A percentile compares a stretch with the other conserved stretches of the same genome.
Conservation (phyloP, 2,113 vertebrate genomes). For the Equus quagga region DNA sequence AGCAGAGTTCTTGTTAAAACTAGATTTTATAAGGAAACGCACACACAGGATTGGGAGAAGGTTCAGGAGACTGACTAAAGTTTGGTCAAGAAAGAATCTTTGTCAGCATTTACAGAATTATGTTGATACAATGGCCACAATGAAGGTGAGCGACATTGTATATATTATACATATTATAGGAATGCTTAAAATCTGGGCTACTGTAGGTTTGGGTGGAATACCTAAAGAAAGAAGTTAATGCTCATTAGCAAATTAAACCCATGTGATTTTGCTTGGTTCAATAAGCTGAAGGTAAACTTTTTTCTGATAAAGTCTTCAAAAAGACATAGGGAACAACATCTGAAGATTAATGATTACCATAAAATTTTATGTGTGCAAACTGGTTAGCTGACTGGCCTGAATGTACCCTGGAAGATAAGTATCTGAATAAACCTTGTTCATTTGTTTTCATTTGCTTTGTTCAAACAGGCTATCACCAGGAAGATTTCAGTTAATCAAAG, state of each 20-base stretch:
- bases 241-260: conserved; percentile 32
- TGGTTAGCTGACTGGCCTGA: not conserved
- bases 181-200: conserved; percentile 25
- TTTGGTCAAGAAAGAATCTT: conserved; percentile 34
- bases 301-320: not conserved
- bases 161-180: not conserved
- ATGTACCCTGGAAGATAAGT: not conserved
- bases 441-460: conserved; percentile 30
- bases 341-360: not conserved
- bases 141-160: not conserved
- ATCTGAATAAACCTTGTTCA: conserved; percentile 3
- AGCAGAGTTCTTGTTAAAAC: not conserved
- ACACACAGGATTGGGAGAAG: not conserved
- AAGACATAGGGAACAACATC: not conserved
- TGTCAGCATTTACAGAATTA: conserved; percentile 28
- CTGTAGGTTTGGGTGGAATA: not conserved
- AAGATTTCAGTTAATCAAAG: conserved; percentile 42
- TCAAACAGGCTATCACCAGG: conserved; percentile 34
- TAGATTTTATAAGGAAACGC: not conserved
- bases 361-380: conserved; percentile 12
- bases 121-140: not conserved
- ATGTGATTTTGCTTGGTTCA: conserved; percentile 35
- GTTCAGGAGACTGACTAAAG: not conserved
- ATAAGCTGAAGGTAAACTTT: conserved; percentile 14
- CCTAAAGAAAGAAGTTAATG: conserved; percentile 19